Evolutionary conservation across 35 echinoderm and acorn worm genomes (phyloP).

Genomic region (Ophioderma brevispina): DNA sequence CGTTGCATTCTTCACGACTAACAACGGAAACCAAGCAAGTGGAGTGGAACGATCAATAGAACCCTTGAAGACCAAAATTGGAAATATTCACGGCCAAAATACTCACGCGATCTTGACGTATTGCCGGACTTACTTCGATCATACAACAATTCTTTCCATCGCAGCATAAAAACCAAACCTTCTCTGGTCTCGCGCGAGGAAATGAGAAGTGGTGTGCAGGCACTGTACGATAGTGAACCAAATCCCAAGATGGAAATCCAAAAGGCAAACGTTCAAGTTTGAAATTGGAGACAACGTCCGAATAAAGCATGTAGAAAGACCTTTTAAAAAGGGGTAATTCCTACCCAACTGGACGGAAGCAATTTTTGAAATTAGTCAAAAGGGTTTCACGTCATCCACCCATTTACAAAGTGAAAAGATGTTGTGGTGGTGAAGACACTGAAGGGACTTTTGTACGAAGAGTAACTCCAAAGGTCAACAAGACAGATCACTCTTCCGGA

Average conservation of each 20-base stretch:
- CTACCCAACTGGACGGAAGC: slow-evolving; percentile 53
- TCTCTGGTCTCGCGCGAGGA: slow-evolving; percentile 6
- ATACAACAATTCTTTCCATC: slow-evolving; percentile 58
- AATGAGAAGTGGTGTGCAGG: slow-evolving; percentile 64
- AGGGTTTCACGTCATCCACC: slow-evolving; percentile 28
- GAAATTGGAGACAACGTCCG: slow-evolving; percentile 43
- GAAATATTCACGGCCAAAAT: slow-evolving; percentile 71
- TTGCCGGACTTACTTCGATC: slow-evolving; percentile 12
- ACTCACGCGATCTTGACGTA: slow-evolving; percentile 46
- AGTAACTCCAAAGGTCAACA: slow-evolving; percentile 56
- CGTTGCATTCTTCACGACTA: slow-evolving; percentile 66
- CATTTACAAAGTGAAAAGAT: slow-evolving; percentile 62
- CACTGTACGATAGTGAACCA: slow-evolving; percentile 14
- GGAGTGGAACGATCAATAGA: slow-evolving; percentile 76
- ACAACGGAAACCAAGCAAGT: slow-evolving; percentile 84
- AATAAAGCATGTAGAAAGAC: slow-evolving; percentile 17
- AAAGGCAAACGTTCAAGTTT: slow-evolving; percentile 32
- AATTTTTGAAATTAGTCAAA: slow-evolving; percentile 27
- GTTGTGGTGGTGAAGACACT: slow-evolving; percentile 43
- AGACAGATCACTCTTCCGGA: no score
- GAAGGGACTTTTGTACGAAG: slow-evolving; percentile 66
- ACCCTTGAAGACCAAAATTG: slow-evolving; percentile 66
- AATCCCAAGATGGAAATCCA: background rate
- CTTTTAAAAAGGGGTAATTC: slow-evolving; percentile 46
- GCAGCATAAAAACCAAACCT: slow-evolving; percentile 62